Evolutionary conservation across 2,888 invertebrate species (phyloP), one percentile per base, ranked within the genome.

Genomic region (Limnephilus auricula): DNA sequence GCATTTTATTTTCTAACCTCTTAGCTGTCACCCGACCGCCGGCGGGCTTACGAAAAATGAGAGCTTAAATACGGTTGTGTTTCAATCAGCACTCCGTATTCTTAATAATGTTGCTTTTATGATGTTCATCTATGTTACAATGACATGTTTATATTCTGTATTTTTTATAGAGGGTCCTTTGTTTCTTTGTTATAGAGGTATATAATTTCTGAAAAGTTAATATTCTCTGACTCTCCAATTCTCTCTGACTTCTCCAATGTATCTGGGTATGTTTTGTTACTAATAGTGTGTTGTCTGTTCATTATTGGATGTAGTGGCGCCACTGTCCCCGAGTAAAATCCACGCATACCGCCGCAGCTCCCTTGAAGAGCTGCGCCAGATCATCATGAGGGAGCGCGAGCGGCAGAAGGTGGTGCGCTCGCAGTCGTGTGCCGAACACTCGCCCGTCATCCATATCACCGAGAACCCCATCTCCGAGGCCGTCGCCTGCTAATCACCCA

Each of bases 391-490:
- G 89, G 93, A 93, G 82, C 90, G 91, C 50, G 92, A 92, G 82
- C 92, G 92, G 37, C 92, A 92, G 85, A 92, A 92, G 82, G 32
- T 90, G n/a, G 80, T 90, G 30, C 88, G 93, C 45, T 90, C 86
- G 50, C 92, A 91, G 80, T 90, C 95, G 93, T 95, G 95, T 93
- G 92, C 91, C 15, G 92, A 92, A 79, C 94, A 94, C 94, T 96
- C 97, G 94, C 97, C 97, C 93, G 96, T 97, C 94, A 97, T 98
- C 94, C 97, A 97, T 95, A 98, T 97, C 95, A 98, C 97, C 92
- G 97, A 97, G 95, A 98, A 97, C 94, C 98, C 98, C 90, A 97
- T 98, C 95, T 97, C 97, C 92, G 97, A 97, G 94, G 97, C 97
- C 86, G 97, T 97, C 93, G 97, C 97, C 94, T 97, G 97, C 95